These are phyloP conservation scores for Lepidurus arcticus DNA, from an alignment of 1,140 invertebrate species.

Conservation along the genomic window DNA sequence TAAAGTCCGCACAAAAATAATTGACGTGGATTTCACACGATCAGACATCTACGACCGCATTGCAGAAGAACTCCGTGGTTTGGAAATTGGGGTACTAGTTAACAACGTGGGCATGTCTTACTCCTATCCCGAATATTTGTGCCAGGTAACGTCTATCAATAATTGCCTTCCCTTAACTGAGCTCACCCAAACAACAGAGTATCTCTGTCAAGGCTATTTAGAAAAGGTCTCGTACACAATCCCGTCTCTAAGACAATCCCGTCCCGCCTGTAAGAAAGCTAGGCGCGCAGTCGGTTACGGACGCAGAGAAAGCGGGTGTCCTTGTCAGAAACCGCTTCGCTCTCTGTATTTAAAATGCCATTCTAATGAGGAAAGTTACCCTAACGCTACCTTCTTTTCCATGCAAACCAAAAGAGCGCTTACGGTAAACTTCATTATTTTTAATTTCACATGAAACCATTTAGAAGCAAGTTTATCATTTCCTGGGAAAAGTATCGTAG, in stretches of 20 bases:
- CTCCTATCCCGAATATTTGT: slow-evolving; percentile 45
- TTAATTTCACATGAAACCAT: too few species aligned
- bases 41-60: slow-evolving; percentile 45
- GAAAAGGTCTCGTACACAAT: neutral
- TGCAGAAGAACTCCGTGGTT: slow-evolving; percentile 43
- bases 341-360: neutral
- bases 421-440: too few species aligned
- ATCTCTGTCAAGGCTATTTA: slow-evolving; percentile 21
- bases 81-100: slow-evolving; percentile 53
- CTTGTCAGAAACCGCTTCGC: neutral
- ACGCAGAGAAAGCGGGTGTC: neutral
- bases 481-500: too few species aligned
- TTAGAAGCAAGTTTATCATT: too few species aligned
- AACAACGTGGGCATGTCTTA: slow-evolving; percentile 58
- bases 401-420: too few species aligned
- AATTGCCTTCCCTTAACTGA: neutral
- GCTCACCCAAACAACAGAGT: neutral
- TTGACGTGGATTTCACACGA: slow-evolving; percentile 47
- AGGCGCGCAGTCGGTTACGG: neutral
- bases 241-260: slow-evolving; percentile 23
- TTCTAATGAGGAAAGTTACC: neutral
- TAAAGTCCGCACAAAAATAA: slow-evolving; percentile 45
- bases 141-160: slow-evolving; percentile 19
- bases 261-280: neutral
- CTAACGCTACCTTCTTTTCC: too few species aligned